Conservation (phyloP, 2,888 invertebrate species). For the Halictus quadricinctus region DNA sequence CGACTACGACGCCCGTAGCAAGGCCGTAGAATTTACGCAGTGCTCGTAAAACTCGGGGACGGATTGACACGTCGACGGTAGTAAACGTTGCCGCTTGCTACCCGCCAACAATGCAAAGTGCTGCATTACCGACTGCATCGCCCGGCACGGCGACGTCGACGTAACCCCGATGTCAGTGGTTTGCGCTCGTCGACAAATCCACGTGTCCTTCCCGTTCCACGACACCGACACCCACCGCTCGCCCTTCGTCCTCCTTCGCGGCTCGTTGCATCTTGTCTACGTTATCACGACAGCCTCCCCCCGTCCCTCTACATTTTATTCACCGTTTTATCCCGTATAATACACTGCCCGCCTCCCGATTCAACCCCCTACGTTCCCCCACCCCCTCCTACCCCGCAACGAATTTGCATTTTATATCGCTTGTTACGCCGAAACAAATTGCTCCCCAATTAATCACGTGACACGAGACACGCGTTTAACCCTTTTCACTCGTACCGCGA, state of each 20-base stretch:
- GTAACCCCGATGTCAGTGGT: conserved; percentile 46
- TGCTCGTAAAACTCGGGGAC: conserved; percentile 76
- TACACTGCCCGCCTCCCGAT: conserved; percentile 20
- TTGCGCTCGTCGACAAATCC: conserved; percentile 55
- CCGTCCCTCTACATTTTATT: conserved; percentile 25
- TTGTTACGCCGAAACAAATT: conserved; percentile 5
- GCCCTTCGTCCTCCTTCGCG: conserved; percentile 41
- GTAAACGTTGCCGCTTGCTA: conserved; percentile 73
- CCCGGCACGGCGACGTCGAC: conserved; percentile 28
- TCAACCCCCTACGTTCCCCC: conserved; percentile 15
- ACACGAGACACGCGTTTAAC: background rate
- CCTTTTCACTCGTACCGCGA: background rate
- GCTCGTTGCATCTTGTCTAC: conserved; percentile 53
- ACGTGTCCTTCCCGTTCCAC: conserved; percentile 34
- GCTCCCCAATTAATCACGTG: background rate
- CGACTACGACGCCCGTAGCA: conserved; percentile 52
- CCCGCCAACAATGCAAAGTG: conserved; percentile 76
- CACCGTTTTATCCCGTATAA: conserved; percentile 30
- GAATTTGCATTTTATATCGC: conserved; percentile 5
- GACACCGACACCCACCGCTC: conserved; percentile 22
- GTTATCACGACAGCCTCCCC: conserved; percentile 35
- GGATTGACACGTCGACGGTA: conserved; percentile 79
- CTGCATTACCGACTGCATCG: conserved; percentile 70
- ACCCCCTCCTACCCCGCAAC: background rate
- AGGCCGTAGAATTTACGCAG: conserved; percentile 75